Conservation (phyloP, 2,888 invertebrate species). For the Campoletis raptor region DNA sequence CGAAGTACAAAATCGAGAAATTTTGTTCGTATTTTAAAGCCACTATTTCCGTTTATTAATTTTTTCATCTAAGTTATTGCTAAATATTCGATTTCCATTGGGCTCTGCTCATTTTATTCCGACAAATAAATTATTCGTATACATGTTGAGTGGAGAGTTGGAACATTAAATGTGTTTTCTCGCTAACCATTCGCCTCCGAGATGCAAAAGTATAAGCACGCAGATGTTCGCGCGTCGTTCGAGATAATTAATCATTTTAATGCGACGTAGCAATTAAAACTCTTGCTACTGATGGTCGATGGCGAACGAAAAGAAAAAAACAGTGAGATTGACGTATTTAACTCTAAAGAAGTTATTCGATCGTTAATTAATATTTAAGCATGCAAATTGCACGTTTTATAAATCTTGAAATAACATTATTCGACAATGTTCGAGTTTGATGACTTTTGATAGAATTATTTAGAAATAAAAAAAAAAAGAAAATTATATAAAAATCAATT, state of each 20-base stretch:
- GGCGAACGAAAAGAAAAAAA: constrained; percentile 7
- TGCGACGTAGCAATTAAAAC: constrained; percentile 66
- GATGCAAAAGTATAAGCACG: constrained; percentile 6
- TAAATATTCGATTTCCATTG: background rate
- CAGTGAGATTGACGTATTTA: constrained; percentile 29
- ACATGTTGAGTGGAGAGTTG: constrained; percentile 1
- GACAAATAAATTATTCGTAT: background rate
- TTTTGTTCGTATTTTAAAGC: background rate
- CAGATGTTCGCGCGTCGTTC: constrained; percentile 58
- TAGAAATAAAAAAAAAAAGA: background rate
- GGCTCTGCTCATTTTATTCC: background rate
- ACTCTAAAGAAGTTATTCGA: constrained; percentile 32
- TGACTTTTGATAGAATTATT: background rate
- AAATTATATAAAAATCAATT: background rate
- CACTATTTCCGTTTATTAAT: background rate
- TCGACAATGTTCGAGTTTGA: background rate
- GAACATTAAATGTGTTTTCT: constrained; percentile 34
- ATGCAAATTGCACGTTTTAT: background rate
- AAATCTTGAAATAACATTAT: background rate
- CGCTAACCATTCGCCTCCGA: background rate
- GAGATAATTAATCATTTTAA: constrained; percentile 71
- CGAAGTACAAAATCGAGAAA: background rate
- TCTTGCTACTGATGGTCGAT: constrained; percentile 31
- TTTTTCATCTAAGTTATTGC: background rate
- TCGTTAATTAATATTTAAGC: constrained; percentile 47